phyloP scores from a whole-genome alignment of 2,113 vertebrate genomes.

The Candoia aspera region DNA sequence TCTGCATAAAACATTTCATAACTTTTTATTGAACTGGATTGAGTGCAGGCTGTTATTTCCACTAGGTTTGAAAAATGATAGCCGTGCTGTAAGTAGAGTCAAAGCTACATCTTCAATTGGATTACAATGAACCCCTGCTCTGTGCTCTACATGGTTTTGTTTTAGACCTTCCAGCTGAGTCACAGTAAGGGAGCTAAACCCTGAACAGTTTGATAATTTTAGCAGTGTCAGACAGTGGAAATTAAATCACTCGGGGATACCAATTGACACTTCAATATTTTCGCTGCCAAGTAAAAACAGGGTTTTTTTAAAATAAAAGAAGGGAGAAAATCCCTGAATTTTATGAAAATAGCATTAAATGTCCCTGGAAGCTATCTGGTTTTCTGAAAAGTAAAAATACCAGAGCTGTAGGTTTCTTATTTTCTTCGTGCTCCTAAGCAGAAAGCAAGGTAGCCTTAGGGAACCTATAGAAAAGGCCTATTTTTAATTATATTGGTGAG shows the following conservation, averaged over 20 bases:
- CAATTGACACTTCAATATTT: constrained; percentile 58
- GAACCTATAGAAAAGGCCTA: constrained; percentile 18
- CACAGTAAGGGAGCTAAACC: constrained; percentile 54
- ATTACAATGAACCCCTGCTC: constrained; percentile 49
- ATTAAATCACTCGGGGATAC: constrained; percentile 51
- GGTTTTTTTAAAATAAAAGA: not conserved
- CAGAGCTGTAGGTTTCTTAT: not conserved
- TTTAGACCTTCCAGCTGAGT: constrained; percentile 56
- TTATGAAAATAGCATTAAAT: constrained; percentile 27
- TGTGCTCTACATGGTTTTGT: constrained; percentile 40
- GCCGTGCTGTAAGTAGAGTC: constrained; percentile 7
- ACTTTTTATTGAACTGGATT: not conserved
- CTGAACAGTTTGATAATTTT: constrained; percentile 50
- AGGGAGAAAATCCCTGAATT: not conserved
- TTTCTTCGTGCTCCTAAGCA: not conserved
- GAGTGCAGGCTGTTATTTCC: not conserved
- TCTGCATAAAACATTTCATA: not conserved
- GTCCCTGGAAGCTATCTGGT: constrained; percentile 16
- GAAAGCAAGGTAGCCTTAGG: constrained; percentile 4
- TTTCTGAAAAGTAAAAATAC: not conserved
- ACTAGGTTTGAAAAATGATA: constrained; percentile 18
- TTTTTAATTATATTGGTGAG: not conserved
- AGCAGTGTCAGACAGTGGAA: constrained; percentile 50
- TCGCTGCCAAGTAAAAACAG: constrained; percentile 46
- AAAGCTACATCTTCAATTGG: constrained; percentile 51